A percentile compares a stretch with the other conserved stretches of the same genome.
phyloP scores from a whole-genome alignment of 2,797 vertebrate species.

The Helarctos malayanus region DNA sequence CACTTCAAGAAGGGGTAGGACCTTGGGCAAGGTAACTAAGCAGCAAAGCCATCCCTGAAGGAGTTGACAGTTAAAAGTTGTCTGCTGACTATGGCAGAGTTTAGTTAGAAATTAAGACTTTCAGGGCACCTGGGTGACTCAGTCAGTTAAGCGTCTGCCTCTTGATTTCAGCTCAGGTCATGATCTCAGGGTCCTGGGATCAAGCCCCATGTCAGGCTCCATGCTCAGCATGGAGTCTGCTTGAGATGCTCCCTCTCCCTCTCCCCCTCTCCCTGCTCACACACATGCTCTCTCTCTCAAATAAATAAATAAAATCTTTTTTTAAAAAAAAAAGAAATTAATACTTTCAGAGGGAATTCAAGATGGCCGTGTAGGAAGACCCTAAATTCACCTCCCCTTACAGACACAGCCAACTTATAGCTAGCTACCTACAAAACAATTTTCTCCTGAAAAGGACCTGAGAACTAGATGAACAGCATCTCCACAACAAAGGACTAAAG shows the following conservation, averaged over 20 bases:
- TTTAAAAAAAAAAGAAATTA: not conserved
- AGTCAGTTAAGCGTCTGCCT: not conserved
- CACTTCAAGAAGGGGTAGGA: not conserved
- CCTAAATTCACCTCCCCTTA: not conserved
- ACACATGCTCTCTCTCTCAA: not conserved
- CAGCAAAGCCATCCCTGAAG: not conserved
- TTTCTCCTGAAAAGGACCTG: not conserved
- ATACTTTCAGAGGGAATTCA: not conserved
- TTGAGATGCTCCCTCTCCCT: not conserved
- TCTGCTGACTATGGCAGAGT: not conserved
- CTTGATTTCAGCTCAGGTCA: not conserved
- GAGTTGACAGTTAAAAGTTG: not conserved
- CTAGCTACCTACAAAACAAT: not conserved
- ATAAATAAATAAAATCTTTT: not conserved
- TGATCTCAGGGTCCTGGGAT: not conserved
- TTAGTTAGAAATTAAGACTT: not conserved
- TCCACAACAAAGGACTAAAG: not conserved
- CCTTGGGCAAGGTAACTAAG: not conserved
- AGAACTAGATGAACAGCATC: not conserved
- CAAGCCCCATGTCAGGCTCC: not conserved
- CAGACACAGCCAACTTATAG: not conserved
- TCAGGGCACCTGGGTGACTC: not conserved
- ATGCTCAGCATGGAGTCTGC: not conserved
- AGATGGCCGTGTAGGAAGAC: not conserved
- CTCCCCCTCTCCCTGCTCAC: not conserved